Evolutionary conservation across 2,888 invertebrate genomes (phyloP).

Genomic region (Coenonympha arcania): DNA sequence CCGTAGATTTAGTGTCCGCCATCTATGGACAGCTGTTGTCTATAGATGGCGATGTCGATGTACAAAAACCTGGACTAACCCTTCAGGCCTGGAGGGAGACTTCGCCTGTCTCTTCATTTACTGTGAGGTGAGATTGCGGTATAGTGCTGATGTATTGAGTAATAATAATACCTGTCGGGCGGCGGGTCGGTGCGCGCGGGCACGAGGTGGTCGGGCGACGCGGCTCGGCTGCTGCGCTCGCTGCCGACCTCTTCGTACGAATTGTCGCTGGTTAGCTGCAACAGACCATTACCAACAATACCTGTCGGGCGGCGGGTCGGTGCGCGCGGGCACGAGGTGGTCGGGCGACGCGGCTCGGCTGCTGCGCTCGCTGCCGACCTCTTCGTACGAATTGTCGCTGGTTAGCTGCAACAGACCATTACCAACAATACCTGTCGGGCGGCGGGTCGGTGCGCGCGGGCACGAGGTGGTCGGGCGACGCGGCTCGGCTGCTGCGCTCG

Average conservation of each 20-base stretch:
- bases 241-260: slow-evolving; percentile 67
- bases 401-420: slow-evolving; percentile 42
- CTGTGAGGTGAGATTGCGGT: too few species aligned
- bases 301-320: slow-evolving; percentile 18
- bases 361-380: slow-evolving; percentile 70
- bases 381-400: slow-evolving; percentile 69
- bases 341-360: slow-evolving; percentile 78
- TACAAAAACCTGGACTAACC: too few species aligned
- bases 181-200: slow-evolving; percentile 49
- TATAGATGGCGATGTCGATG: too few species aligned
- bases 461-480: too few species aligned
- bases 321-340: slow-evolving; percentile 74
- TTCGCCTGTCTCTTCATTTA: too few species aligned
- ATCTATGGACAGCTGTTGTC: too few species aligned
- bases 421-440: too few species aligned
- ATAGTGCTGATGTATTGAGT: too few species aligned
- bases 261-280: slow-evolving; percentile 64
- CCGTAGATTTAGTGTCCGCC: too few species aligned
- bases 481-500: too few species aligned
- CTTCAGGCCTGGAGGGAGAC: too few species aligned
- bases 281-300: neutral
- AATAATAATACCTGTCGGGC: slow-evolving; percentile 13
- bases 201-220: slow-evolving; percentile 78
- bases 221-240: slow-evolving; percentile 76
- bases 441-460: too few species aligned